These are phyloP conservation scores for Excalfactoria chinensis DNA, from an alignment of 2,113 vertebrate species.

Conservation along the genomic window DNA sequence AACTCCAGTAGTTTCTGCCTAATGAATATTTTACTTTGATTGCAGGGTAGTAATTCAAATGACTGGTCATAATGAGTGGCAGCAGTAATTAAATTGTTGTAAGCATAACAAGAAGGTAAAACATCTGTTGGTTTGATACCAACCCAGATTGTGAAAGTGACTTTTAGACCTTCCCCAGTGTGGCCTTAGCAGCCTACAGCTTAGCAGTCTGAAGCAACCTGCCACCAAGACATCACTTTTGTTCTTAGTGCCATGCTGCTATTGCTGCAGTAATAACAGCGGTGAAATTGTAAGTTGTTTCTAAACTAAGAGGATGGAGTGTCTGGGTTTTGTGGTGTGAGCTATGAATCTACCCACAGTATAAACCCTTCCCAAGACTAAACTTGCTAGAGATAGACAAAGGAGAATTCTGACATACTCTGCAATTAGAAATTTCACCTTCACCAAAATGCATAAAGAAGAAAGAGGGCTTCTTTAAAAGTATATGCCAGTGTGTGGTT, in stretches of 20 bases:
- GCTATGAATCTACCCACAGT: neutral
- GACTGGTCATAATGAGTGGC: neutral
- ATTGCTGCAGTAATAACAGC: neutral
- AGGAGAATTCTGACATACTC: neutral
- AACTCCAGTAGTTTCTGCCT: neutral
- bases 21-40: neutral
- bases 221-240: accelerated
- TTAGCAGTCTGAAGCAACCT: neutral
- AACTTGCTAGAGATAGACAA: neutral
- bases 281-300: neutral
- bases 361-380: neutral
- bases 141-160: neutral
- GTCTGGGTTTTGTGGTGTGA: neutral
- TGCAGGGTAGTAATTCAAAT: neutral
- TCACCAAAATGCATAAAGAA: neutral
- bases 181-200: neutral
- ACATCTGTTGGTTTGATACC: neutral
- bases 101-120: neutral
- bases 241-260: neutral
- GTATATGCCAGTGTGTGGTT: neutral
- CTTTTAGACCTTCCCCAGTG: neutral
- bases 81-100: neutral
- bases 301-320: neutral
- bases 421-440: neutral
- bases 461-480: neutral